Base-by-base conservation (phyloP, 2,113 vertebrate species). In the Myrmecobius fasciatus region DNA sequence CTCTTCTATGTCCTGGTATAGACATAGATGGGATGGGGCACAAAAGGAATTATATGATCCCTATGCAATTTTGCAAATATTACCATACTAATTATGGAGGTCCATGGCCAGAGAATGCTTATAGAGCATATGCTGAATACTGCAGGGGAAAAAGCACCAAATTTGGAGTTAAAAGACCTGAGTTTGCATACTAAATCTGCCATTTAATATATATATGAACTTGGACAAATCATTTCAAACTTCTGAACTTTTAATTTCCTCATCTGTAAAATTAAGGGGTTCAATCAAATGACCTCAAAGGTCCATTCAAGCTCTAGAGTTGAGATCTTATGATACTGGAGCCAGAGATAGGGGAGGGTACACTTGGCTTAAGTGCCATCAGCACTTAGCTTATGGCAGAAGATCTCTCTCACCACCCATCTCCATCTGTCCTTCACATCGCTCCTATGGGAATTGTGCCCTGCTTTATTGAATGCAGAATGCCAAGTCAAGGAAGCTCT, bases 281-380 rank as follows among this genome's bases (percentile, higher is more conserved):
- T 43, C n/a, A 83, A 83, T 20, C 43, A 43, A 43, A 83, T 43
- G 17, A 83, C 1, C 67, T 43, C 17, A 7, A 83, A 83, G 2
- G 1, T 56, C 25, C 54, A 56, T 56, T 56, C 54, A 56, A 56
- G 54, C 25, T 56, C 26, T 56, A 28, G 8, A 28, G 6, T 8
- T 24, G 67, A 43, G n/a, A 43, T 83, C 7, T 83, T 43, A 43
- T 83, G 43, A 83, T 43, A 83, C n/a, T 83, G 20, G 67, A 83
- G n/a, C 43, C n/a, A 83, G n/a, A 83, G n/a, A 83, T 83, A 43
- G n/a, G 67, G 67, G n/a, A 83, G 20, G 36, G n/a, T 83, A 43
- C n/a, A 83, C 67, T 83, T 83, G n/a, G n/a, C n/a, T 83, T 83
- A 43, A 83, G 67, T 83, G 67, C n/a, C 67, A n/a, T 83, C n/a